Evolutionary conservation across 2,888 invertebrate species (phyloP).

Genomic region (Ectemnius cavifrons): DNA sequence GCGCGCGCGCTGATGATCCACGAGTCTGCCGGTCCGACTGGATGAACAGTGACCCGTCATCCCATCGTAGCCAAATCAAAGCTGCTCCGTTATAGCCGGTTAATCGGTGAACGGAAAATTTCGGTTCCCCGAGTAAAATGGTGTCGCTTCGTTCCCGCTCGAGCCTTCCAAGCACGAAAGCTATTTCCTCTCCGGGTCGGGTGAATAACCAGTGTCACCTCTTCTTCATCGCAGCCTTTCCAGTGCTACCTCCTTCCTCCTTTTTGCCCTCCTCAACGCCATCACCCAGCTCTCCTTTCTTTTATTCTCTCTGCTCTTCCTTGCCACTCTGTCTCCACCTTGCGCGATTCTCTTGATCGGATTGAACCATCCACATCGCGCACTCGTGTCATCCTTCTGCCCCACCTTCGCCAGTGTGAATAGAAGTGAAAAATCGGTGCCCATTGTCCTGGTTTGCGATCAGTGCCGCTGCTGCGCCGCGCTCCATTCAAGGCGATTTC

Average conservation of each 20-base stretch:
- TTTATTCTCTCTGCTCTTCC: slow-evolving; percentile 18
- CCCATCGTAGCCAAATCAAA: not conserved
- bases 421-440: slow-evolving; percentile 38
- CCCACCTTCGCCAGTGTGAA: slow-evolving; percentile 37
- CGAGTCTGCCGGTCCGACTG: slow-evolving; percentile 12
- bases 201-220: slow-evolving; percentile 40
- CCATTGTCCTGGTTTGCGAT: slow-evolving; percentile 24
- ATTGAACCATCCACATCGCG: slow-evolving; percentile 37
- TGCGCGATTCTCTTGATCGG: slow-evolving; percentile 17
- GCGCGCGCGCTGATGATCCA: slow-evolving; percentile 16
- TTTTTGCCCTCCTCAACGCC: slow-evolving; percentile 12
- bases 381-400: slow-evolving; percentile 32
- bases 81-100: not conserved
- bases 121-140: slow-evolving; percentile 26
- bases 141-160: slow-evolving; percentile 18
- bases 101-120: slow-evolving; percentile 24
- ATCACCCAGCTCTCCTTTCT: slow-evolving; percentile 19
- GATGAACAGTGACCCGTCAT: slow-evolving; percentile 7
- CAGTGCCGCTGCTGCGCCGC: slow-evolving; percentile 11
- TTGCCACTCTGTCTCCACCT: slow-evolving; percentile 7
- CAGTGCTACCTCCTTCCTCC: slow-evolving; percentile 8
- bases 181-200: slow-evolving; percentile 22
- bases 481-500: not conserved
- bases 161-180: not conserved
- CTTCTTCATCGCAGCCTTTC: slow-evolving; percentile 14